These are phyloP conservation scores for Paramormyrops kingsleyae DNA, from an alignment of 2,113 vertebrate species.

Conservation along the genomic window DNA sequence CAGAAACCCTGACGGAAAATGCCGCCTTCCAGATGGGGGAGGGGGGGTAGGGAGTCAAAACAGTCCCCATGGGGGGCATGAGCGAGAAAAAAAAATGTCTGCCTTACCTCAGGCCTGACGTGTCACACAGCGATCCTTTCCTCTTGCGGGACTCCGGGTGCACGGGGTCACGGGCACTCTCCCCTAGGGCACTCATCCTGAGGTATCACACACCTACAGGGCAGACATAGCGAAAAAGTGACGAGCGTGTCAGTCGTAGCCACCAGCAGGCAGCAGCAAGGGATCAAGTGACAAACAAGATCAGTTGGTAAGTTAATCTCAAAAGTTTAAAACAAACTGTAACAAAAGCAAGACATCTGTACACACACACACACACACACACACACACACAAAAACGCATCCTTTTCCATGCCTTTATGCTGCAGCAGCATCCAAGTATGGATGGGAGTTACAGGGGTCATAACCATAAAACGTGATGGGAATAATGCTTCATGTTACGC, in stretches of 20 bases:
- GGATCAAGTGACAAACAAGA: not conserved
- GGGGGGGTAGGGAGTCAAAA: not conserved
- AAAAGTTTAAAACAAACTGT: not conserved
- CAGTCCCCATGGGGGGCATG: not conserved
- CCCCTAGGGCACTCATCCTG: slow-evolving; percentile 91
- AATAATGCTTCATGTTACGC: not conserved
- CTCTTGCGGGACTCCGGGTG: slow-evolving; percentile 84
- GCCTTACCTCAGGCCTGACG: slow-evolving; percentile 76
- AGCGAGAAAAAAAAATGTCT: not conserved
- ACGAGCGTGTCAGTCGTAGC: not conserved
- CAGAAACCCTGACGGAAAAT: not conserved
- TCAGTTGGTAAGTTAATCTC: not conserved
- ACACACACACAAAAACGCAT: not conserved
- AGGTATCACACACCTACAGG: slow-evolving; percentile 73
- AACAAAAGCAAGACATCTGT: not conserved
- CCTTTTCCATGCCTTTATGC: not conserved
- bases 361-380: not conserved
- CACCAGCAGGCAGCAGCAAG: not conserved
- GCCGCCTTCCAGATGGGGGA: not conserved
- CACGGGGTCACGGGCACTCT: slow-evolving; percentile 77
- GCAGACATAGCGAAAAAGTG: not conserved
- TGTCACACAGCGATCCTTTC: slow-evolving; percentile 84
- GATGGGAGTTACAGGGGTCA: not conserved
- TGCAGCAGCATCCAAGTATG: not conserved
- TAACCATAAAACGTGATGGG: not conserved